A percentile compares a stretch with the other conserved stretches of the same genome.
Evolutionary conservation across 2,797 vertebrate genomes (phyloP).

Genomic region (Cottoperca gobio): DNA sequence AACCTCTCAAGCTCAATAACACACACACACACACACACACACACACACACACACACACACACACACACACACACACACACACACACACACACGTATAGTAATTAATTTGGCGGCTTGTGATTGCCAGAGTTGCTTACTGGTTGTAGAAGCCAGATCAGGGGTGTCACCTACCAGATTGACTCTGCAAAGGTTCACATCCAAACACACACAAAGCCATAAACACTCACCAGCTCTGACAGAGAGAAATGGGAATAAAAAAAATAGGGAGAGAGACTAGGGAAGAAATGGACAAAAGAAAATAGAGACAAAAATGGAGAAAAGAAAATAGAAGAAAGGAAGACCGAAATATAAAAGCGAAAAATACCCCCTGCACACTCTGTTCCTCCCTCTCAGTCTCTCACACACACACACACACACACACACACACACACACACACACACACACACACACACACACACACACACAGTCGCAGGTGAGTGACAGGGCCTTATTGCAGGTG

Average conservation of each 20-base stretch:
- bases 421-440: constrained; percentile 4
- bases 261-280: not conserved
- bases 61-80: constrained; percentile 2
- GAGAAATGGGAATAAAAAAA: not conserved
- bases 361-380: not conserved
- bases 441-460: constrained; percentile 27
- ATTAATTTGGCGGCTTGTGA: constrained; percentile 98
- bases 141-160: constrained; percentile 89
- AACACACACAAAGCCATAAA: constrained; percentile 3
- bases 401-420: not conserved
- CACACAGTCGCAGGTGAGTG: constrained; percentile 80
- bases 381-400: not conserved
- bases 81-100: constrained; percentile 76
- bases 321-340: not conserved
- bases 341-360: constrained; percentile 6
- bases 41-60: not conserved
- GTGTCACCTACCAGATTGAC: constrained; percentile 95
- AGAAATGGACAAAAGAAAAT: not conserved
- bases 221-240: constrained; percentile 3
- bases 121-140: constrained; percentile 97
- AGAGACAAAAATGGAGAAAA: not conserved
- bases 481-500: constrained; percentile 94
- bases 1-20: constrained; percentile 24
- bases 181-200: constrained; percentile 62
- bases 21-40: constrained; percentile 3